phyloP scores from a whole-genome alignment of 2,797 vertebrate species.

The Sebastes kiyomatsui region DNA sequence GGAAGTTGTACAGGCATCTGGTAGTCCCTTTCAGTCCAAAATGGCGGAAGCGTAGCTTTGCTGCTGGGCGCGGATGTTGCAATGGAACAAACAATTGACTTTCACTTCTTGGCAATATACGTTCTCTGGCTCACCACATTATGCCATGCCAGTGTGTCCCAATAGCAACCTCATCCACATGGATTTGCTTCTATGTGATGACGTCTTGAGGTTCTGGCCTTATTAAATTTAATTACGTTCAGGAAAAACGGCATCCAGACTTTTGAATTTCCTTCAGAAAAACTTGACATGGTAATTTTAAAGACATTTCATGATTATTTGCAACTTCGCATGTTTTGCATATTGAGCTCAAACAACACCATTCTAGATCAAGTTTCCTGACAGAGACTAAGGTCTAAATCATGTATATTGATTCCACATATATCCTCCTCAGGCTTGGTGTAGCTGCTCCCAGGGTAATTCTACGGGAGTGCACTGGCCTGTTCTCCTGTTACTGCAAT shows the following conservation, averaged over 20 bases:
- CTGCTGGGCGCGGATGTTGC: too few species aligned
- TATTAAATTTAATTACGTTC: neutral
- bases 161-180: neutral
- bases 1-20: too few species aligned
- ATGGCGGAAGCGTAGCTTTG: too few species aligned
- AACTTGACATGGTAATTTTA: neutral
- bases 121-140: neutral
- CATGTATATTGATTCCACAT: neutral
- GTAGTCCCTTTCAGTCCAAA: too few species aligned
- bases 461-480: neutral
- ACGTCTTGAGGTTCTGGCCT: neutral
- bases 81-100: too few species aligned
- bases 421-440: neutral
- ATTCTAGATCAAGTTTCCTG: neutral
- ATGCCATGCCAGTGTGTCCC: neutral
- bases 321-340: neutral
- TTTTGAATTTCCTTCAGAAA: neutral
- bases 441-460: neutral
- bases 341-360: neutral
- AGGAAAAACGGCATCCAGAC: neutral
- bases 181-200: neutral
- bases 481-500: neutral
- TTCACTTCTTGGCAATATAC: too few species aligned
- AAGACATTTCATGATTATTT: neutral
- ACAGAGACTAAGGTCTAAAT: neutral